Percentiles rank a stretch among this genome's conserved stretches.
phyloP scores from a whole-genome alignment of 1,140 invertebrate genomes.

The Drosophila funebris region DNA sequence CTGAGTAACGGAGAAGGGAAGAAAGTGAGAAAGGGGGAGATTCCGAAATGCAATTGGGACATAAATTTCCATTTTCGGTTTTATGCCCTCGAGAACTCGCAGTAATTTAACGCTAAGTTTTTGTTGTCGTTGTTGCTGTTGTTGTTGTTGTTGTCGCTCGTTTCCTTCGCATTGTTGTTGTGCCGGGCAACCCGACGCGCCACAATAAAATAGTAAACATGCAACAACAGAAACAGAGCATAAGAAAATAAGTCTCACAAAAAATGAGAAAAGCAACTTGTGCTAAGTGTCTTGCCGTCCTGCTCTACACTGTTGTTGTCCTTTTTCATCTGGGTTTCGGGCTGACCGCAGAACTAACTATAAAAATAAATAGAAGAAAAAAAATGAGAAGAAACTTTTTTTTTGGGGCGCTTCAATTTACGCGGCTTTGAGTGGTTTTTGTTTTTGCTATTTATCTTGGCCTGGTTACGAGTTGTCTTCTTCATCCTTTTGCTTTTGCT shows the following conservation, averaged over 20 bases:
- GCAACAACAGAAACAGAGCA: conserved; percentile 1
- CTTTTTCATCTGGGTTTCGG: background rate
- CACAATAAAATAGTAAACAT: conserved; percentile 69
- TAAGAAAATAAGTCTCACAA: conserved; percentile 10
- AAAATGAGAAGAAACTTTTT: conserved; percentile 18
- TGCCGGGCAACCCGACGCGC: conserved; percentile 20
- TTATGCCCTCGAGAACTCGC: conserved; percentile 70
- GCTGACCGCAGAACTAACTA: conserved; percentile 44
- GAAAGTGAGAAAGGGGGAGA: background rate
- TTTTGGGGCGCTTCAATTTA: conserved; percentile 57
- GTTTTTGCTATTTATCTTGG: conserved; percentile 74
- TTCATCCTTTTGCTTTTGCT: conserved; percentile 19
- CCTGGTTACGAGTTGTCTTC: conserved; percentile 52
- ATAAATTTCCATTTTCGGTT: conserved; percentile 81
- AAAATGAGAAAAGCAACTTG: conserved; percentile 13
- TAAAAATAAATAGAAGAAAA: too few species aligned
- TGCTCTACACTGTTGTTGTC: background rate
- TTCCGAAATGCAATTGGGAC: conserved; percentile 75
- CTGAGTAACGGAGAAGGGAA: background rate
- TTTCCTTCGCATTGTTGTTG: conserved; percentile 2
- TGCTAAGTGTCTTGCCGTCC: conserved; percentile 50
- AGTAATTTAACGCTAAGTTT: conserved; percentile 82
- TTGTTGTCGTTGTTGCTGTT: conserved; percentile 16
- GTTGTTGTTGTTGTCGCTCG: conserved; percentile 14
- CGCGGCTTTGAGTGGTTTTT: conserved; percentile 77